A percentile compares a stretch with the other conserved stretches of the same genome.
Evolutionary conservation across 2,888 invertebrate genomes (phyloP).

Genomic region (Cheilosia vulpina): DNA sequence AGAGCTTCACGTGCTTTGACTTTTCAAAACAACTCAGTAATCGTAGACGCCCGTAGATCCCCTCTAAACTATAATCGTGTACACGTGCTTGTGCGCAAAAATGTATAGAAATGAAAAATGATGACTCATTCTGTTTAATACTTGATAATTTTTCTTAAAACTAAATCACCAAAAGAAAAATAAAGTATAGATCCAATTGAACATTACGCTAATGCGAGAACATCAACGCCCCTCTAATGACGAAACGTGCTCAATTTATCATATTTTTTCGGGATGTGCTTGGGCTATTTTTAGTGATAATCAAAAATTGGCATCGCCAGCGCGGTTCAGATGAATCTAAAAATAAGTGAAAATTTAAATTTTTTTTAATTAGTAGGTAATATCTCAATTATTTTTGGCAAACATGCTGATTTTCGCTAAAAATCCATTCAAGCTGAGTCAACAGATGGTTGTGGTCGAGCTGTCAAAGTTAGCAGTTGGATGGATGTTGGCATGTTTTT

Average conservation of each 20-base stretch:
- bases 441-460: slow-evolving; percentile 34
- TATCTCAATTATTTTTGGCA: slow-evolving; percentile 38
- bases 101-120: background rate
- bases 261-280: background rate
- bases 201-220: slow-evolving; percentile 38
- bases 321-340: background rate
- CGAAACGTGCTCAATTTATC: slow-evolving; percentile 25
- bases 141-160: slow-evolving; percentile 2
- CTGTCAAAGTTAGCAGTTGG: slow-evolving; percentile 2
- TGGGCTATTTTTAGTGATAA: slow-evolving; percentile 24
- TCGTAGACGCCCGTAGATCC: background rate
- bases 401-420: background rate
- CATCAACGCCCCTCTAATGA: slow-evolving; percentile 35
- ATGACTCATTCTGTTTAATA: slow-evolving; percentile 13
- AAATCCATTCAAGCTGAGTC: slow-evolving; percentile 13
- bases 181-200: slow-evolving; percentile 19
- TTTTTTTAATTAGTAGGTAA: slow-evolving; percentile 34
- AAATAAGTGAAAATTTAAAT: slow-evolving; percentile 7
- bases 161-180: background rate
- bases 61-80: background rate
- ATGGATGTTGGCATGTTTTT: slow-evolving; percentile 14
- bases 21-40: slow-evolving; percentile 41
- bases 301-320: slow-evolving; percentile 25
- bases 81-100: slow-evolving; percentile 44
- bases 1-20: slow-evolving; percentile 55